Evolutionary conservation across 53 echinoderm and acorn worm species (phyloP).

Genomic region (Holothuria scabra): DNA sequence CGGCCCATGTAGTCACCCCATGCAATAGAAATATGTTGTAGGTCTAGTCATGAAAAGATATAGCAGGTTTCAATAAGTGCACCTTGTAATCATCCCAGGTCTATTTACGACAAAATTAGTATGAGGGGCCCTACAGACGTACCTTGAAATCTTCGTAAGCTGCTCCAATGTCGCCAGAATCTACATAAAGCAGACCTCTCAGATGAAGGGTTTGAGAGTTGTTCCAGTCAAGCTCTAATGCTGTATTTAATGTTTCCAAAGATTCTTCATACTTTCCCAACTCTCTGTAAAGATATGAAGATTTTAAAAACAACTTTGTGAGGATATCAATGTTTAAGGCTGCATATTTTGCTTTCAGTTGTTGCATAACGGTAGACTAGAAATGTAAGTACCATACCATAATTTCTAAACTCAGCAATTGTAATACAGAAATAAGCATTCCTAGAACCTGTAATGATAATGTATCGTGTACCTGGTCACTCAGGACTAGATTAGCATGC

Average conservation of each 20-base stretch:
- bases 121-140: neutral
- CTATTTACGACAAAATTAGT: neutral
- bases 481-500: no score
- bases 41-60: neutral
- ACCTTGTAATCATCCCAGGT: conserved; percentile 80
- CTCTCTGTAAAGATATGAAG: conserved; percentile 62
- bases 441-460: no score
- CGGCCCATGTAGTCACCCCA: no score
- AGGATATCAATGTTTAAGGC: neutral
- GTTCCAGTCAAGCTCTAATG: conserved; percentile 63
- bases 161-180: conserved; percentile 64
- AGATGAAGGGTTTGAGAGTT: conserved; percentile 78
- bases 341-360: no score
- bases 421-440: no score
- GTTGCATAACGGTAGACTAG: no score
- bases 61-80: neutral
- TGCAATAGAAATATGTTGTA: no score
- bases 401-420: no score
- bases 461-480: no score
- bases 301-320: no score
- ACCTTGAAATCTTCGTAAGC: conserved; percentile 86
- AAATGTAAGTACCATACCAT: no score
- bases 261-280: conserved; percentile 83
- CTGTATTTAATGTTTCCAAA: conserved; percentile 71
- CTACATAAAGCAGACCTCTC: conserved; percentile 79